Evolutionary conservation across 2,797 vertebrate species (phyloP).

Genomic region (Nyctalus aviator): DNA sequence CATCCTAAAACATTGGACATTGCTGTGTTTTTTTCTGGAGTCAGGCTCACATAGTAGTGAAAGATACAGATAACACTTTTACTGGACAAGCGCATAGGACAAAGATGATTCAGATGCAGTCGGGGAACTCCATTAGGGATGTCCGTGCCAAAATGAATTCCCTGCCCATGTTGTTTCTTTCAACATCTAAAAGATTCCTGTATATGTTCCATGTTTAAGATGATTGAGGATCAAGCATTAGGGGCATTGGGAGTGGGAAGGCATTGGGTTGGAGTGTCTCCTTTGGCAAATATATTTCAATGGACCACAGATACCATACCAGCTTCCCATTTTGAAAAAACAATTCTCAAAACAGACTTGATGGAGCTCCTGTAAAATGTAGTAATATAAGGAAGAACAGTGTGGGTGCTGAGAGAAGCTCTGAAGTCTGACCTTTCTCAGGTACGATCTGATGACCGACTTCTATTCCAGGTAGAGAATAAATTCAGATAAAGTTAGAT

Average conservation of each 20-base stretch:
- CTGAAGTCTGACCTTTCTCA: conserved; percentile 65
- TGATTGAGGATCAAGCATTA: not conserved
- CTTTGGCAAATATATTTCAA: conserved; percentile 59
- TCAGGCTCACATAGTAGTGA: not conserved
- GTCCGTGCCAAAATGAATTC: not conserved
- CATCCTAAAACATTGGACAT: not conserved
- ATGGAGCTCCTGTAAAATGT: conserved; percentile 24
- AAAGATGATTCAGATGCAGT: not conserved
- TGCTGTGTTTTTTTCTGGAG: not conserved
- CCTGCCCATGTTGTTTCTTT: not conserved
- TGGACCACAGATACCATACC: conserved; percentile 62
- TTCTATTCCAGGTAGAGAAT: conserved; percentile 53
- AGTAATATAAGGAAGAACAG: not conserved
- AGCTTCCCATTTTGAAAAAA: conserved; percentile 33
- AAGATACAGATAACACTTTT: not conserved
- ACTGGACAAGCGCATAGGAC: not conserved
- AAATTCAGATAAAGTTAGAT: not conserved
- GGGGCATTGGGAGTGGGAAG: not conserved
- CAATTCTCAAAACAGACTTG: conserved; percentile 59
- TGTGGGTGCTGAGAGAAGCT: conserved; percentile 31
- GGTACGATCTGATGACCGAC: conserved; percentile 47
- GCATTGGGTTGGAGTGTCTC: not conserved
- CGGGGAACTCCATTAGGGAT: not conserved
- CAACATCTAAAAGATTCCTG: conserved; percentile 4
- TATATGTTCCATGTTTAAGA: not conserved